Evolutionary conservation across 2,113 vertebrate species (phyloP).

Genomic region (Tylochromis polylepis): DNA sequence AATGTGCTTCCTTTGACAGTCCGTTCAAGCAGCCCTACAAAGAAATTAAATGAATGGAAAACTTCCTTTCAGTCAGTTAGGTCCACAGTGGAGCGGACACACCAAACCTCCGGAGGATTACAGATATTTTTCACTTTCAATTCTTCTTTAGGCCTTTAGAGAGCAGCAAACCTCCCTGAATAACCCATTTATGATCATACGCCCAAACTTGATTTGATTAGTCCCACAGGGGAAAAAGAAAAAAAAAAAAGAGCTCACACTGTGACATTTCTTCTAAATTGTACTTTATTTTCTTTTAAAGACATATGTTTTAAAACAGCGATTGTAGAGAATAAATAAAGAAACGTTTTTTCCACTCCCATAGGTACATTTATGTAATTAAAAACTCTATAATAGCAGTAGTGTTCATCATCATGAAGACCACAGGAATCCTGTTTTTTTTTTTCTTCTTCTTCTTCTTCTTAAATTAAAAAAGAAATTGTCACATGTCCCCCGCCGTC

Average conservation of each 20-base stretch:
- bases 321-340: slow-evolving; percentile 79
- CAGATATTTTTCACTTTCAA: slow-evolving; percentile 11
- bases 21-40: neutral
- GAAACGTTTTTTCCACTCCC: slow-evolving; percentile 65
- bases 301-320: slow-evolving; percentile 80
- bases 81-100: neutral
- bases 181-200: neutral
- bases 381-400: slow-evolving; percentile 78
- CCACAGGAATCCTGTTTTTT: slow-evolving; percentile 59
- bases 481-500: slow-evolving; percentile 24
- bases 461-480: slow-evolving; percentile 69
- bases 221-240: neutral
- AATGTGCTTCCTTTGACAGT: neutral
- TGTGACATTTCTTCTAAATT: slow-evolving; percentile 65
- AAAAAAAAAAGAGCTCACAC: neutral
- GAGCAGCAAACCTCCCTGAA: slow-evolving; percentile 34
- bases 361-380: slow-evolving; percentile 76
- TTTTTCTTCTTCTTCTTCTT: slow-evolving; percentile 4
- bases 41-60: neutral
- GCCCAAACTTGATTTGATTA: neutral
- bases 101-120: neutral
- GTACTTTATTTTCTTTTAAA: slow-evolving; percentile 79
- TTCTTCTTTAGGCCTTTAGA: slow-evolving; percentile 25
- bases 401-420: slow-evolving; percentile 65
- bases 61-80: neutral